Conservation (phyloP, 35 echinoderm and acorn worm genomes). For the Ptychodera flava region DNA sequence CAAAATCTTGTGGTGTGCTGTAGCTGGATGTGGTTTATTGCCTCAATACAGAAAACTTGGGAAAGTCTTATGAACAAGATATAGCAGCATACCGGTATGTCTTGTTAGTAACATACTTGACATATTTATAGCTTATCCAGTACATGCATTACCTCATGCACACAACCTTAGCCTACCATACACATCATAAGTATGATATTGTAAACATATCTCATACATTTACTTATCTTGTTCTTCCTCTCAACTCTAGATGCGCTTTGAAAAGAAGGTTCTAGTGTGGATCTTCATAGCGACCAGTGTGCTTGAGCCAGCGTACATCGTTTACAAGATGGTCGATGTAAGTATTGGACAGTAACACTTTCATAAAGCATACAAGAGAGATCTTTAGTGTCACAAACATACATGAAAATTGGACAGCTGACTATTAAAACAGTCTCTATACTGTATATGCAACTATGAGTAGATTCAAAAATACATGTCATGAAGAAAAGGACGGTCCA, state of each 20-base stretch:
- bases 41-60: no score
- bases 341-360: slow-evolving; percentile 25
- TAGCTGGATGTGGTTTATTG: no score
- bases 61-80: no score
- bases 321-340: slow-evolving; percentile 74
- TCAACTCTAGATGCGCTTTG: slow-evolving; percentile 45
- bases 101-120: no score
- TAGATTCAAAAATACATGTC: neutral
- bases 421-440: neutral
- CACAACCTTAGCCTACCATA: no score
- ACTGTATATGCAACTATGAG: neutral
- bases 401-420: neutral
- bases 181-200: no score
- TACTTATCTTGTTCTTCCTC: no score
- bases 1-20: no score
- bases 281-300: slow-evolving; percentile 48
- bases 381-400: neutral
- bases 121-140: no score
- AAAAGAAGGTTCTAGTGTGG: slow-evolving; percentile 29
- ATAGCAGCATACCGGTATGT: no score
- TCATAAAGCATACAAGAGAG: neutral
- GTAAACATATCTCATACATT: no score
- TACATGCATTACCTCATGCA: no score
- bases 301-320: slow-evolving; percentile 74
- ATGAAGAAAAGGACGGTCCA: neutral